A percentile compares a stretch with the other conserved stretches of the same genome.
Conservation (phyloP, 2,113 vertebrate genomes). For the Hypomesus transpacificus region DNA sequence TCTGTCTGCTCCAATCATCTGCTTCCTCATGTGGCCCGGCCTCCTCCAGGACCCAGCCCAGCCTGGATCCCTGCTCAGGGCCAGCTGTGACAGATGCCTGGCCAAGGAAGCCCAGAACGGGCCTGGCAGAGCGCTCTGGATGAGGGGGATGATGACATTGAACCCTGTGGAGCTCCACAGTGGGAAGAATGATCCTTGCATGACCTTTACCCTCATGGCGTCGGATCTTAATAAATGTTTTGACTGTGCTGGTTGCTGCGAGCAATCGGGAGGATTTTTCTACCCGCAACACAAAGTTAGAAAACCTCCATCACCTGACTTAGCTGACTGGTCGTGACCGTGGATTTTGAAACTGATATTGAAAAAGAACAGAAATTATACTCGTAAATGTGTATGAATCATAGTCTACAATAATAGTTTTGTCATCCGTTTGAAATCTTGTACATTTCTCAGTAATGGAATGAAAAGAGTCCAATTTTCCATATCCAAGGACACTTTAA, state of each 20-base stretch:
- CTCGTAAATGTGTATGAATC: too few relatives aligned
- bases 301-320: too few relatives aligned
- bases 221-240: background rate
- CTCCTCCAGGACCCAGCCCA: background rate
- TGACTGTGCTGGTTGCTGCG: too few relatives aligned
- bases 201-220: background rate
- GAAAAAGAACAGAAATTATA: too few relatives aligned
- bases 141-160: slow-evolving; percentile 4
- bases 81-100: slow-evolving; percentile 13
- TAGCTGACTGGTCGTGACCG: background rate
- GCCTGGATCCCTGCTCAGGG: slow-evolving; percentile 1
- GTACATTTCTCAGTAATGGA: background rate
- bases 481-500: too few relatives aligned
- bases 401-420: background rate
- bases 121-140: background rate
- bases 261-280: too few relatives aligned
- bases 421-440: background rate
- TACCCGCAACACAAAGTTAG: too few relatives aligned
- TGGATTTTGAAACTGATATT: background rate
- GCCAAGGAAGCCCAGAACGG: background rate
- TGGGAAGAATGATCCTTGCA: background rate
- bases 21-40: slow-evolving; percentile 3
- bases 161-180: background rate
- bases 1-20: slow-evolving; percentile 9
- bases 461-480: slow-evolving; percentile 1